phyloP scores from a whole-genome alignment of 2,113 vertebrate genomes.

The Caranx ignobilis region DNA sequence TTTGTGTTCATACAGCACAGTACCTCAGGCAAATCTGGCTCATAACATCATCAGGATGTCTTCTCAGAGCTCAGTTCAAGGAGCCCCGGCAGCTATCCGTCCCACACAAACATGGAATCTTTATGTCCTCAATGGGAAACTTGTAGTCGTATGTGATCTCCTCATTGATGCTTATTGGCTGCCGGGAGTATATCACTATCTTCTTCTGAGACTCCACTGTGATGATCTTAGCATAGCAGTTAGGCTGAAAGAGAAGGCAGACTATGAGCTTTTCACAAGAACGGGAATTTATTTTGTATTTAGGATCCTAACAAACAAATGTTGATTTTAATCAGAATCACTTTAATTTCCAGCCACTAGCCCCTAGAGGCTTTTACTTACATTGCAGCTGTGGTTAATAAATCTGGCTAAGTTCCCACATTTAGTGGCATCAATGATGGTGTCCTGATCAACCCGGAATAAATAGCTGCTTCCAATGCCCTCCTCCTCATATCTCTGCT shows the following conservation, averaged over 20 bases:
- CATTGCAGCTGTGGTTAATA: slow-evolving; percentile 99
- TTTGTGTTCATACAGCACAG: slow-evolving; percentile 6
- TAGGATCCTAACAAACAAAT: not conserved
- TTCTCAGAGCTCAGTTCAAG: slow-evolving; percentile 87
- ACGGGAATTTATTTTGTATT: not conserved
- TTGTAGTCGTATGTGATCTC: slow-evolving; percentile 99
- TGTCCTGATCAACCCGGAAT: slow-evolving; percentile 96
- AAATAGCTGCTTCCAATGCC: slow-evolving; percentile 99
- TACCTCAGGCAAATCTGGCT: slow-evolving; percentile 2
- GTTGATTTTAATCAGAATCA: not conserved
- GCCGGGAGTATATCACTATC: slow-evolving; percentile 98
- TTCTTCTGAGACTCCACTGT: slow-evolving; percentile 98
- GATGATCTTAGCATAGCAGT: slow-evolving; percentile 99
- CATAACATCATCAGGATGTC: not conserved
- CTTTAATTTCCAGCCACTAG: not conserved
- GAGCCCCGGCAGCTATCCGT: slow-evolving; percentile 95
- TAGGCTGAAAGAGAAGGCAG: slow-evolving; percentile 87
- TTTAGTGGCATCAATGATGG: slow-evolving; percentile 98
- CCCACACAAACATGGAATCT: slow-evolving; percentile 97
- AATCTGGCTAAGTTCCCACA: slow-evolving; percentile 96
- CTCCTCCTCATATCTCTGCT: slow-evolving; percentile 94
- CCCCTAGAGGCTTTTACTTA: slow-evolving; percentile 76
- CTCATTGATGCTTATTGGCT: slow-evolving; percentile 94
- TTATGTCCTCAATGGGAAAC: slow-evolving; percentile 98
- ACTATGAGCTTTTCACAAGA: not conserved